Base-by-base conservation (phyloP, 2,113 vertebrate genomes). In the Drymodes brunneopygia region DNA sequence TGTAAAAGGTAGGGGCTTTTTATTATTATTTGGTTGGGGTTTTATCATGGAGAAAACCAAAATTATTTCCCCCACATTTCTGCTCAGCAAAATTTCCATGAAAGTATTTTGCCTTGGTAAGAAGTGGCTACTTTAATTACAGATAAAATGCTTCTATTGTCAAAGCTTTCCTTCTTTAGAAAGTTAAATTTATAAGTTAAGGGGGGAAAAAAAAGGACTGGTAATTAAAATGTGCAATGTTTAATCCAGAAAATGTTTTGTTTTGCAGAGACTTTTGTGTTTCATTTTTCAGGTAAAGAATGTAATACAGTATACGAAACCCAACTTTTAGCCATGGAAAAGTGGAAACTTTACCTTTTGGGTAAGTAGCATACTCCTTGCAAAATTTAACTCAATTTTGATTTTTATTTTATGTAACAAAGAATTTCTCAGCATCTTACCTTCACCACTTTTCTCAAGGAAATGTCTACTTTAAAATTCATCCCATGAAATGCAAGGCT, bases 301-400 rank as follows among this genome's bases (percentile, higher is more conserved):
- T 8, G 8, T 6, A 64, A 25, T 12, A 19, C 0, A 13, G 12
- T n/a, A 18, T 23, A 36, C 12, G 60, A 64, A 71, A 0, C 0
- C 9, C 6, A 40, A 42, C 22, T 20, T 66, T 22, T 12, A 58
- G 27, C 22, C 4, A 85, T 4, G 10, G 28, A 81, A 62, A 58
- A 65, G 17, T 31, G 23, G 14, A 82, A 57, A 64, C 13, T 40
- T 64, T 16, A 69, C 14, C 9, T 75, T 75, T 50, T 10, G 27
- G 23, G 12, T 6, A 54, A 58, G 27, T 7, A 67, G 9, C 3
- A 24, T 7, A 40, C 1, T 16, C 18, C 8, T 47, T 33, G 15
- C 6, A 65, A 61, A 69, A 73, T 24, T 25, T 51, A 72, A 67
- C 4, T 44, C 15, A 13, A 5, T 36, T 79, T 60, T 36, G 61